Evolutionary conservation across 2,113 vertebrate species (phyloP).

Genomic region (Argyrosomus japonicus): DNA sequence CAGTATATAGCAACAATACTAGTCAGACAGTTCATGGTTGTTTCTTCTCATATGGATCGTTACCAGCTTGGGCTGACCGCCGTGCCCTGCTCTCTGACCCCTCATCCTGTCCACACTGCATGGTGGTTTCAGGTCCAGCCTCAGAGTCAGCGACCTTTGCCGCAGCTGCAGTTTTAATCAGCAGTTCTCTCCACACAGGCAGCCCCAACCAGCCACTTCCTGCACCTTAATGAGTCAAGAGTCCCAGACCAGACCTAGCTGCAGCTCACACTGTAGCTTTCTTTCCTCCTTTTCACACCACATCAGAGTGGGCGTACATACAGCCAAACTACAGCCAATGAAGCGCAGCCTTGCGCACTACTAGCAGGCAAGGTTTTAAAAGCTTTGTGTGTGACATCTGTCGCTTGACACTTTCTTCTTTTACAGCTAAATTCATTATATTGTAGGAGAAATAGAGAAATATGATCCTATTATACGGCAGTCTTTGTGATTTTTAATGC

Average conservation of each 20-base stretch:
- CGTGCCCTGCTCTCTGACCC: constrained; percentile 48
- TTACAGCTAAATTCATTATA: constrained; percentile 17
- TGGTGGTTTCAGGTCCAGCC: constrained; percentile 52
- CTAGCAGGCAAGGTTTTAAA: constrained; percentile 10
- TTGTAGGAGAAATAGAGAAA: not conserved
- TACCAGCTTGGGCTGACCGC: constrained; percentile 38
- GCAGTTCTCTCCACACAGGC: constrained; percentile 50
- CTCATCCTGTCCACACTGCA: constrained; percentile 52
- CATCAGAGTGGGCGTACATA: not conserved
- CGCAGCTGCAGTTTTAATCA: constrained; percentile 74
- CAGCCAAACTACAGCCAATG: not conserved
- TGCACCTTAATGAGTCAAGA: constrained; percentile 62
- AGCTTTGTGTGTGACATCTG: constrained; percentile 9
- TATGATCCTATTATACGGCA: not conserved
- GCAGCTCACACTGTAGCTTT: constrained; percentile 1
- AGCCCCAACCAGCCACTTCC: constrained; percentile 32
- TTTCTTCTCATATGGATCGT: constrained; percentile 52
- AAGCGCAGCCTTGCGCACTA: not conserved
- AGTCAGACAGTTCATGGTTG: constrained; percentile 44
- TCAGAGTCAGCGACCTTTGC: constrained; percentile 68
- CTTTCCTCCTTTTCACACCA: not conserved
- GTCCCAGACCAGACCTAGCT: constrained; percentile 8
- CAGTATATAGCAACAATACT: constrained; percentile 3
- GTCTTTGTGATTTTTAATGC: constrained; percentile 18
- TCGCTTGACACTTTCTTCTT: not conserved